Evolutionary conservation across 2,888 invertebrate genomes (phyloP), one percentile per base, ranked within the genome.

Genomic region (Oxyscelio sp.): DNA sequence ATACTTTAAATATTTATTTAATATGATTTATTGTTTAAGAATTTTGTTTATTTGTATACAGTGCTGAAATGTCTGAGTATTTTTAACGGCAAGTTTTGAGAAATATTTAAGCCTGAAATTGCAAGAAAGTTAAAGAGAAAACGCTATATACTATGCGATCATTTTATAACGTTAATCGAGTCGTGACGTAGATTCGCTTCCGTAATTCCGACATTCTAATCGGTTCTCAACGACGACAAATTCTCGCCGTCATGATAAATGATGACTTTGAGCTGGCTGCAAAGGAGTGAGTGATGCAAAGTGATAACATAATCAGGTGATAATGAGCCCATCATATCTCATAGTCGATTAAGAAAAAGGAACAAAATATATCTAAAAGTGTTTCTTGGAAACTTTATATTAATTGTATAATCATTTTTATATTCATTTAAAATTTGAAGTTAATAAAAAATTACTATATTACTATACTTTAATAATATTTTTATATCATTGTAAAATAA

Each of bases 271-370:
- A 88, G 87, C 85, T 80, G 81, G 87, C 86, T 87, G 90, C 86
- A 90, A 90, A 90, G 91, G 90, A 90, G 89, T 90, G 90, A 90
- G 89, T 90, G 91, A 92, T 91, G 91, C 90, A 90, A 91, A 92
- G 91, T 92, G 92, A 92, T 92, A 92, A 92, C 90, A 91, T 92
- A 92, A 92, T 92, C 92, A 92, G 92, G 92, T 91, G 92, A 92
- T 92, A 92, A 92, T 92, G 92, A 89, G 89, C 82, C 87, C 88
- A 88, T 90, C 90, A 91, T 92, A 92, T 92, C 90, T 92, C 91
- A 90, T 85, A 82, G 86, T 84, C 73, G 73, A 70, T 56, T 71
- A 45, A 52, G 77, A 79, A 70, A 61, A 65, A 71, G 59, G 65
- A 74, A 83, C 61, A 58, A 58, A 68, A 66, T n/a, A n/a, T n/a